A percentile compares a stretch with the other conserved stretches of the same genome.
Conservation (phyloP, 2,113 vertebrate genomes). For the Thymallus thymallus region DNA sequence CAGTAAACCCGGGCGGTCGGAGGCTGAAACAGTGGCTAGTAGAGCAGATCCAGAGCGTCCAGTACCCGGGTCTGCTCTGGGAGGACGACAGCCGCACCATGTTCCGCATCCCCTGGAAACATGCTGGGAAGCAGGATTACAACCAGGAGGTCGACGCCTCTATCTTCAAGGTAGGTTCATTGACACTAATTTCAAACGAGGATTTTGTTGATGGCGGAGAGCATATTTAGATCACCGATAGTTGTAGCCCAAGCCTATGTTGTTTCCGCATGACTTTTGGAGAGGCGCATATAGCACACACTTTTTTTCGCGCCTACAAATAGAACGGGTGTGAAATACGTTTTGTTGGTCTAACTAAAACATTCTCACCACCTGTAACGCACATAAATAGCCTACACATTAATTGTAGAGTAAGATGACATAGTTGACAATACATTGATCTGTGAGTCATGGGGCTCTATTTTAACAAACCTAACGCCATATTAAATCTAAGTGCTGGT, state of each 20-base stretch:
- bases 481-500: too few relatives aligned
- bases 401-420: too few relatives aligned
- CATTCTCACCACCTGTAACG: too few relatives aligned
- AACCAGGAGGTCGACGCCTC: slow-evolving; percentile 97
- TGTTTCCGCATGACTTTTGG: too few relatives aligned
- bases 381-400: too few relatives aligned
- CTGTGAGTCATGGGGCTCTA: too few relatives aligned
- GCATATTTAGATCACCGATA: too few relatives aligned
- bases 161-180: slow-evolving; percentile 88
- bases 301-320: background rate
- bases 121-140: slow-evolving; percentile 96
- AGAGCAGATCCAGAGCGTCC: slow-evolving; percentile 88
- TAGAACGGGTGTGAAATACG: background rate
- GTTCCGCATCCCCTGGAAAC: slow-evolving; percentile 99
- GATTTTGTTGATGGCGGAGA: too few relatives aligned
- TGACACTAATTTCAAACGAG: background rate
- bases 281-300: background rate
- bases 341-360: too few relatives aligned
- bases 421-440: too few relatives aligned
- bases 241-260: too few relatives aligned
- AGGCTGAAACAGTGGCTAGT: slow-evolving; percentile 95
- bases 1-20: slow-evolving; percentile 80
- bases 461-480: too few relatives aligned
- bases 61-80: slow-evolving; percentile 90
- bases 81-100: slow-evolving; percentile 86